Evolutionary conservation across 2,113 vertebrate species (phyloP).

Genomic region (Tragelaphus scriptus): DNA sequence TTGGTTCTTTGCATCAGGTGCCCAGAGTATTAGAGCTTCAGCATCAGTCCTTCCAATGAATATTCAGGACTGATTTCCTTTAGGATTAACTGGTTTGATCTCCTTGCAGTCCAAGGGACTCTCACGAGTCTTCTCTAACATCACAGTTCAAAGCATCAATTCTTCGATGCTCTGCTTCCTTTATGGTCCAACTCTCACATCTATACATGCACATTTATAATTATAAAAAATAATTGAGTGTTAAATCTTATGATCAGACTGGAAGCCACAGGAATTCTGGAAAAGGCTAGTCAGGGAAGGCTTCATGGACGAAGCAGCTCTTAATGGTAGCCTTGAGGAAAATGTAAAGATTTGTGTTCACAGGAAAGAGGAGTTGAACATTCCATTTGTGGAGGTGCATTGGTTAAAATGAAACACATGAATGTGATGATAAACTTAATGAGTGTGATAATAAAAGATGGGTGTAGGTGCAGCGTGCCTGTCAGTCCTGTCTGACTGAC

Average conservation of each 20-base stretch:
- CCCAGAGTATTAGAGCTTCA: neutral
- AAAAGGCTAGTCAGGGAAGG: neutral
- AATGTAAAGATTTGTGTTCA: neutral
- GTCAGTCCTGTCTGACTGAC: neutral
- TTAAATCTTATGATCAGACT: neutral
- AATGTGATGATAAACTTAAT: neutral
- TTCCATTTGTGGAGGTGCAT: neutral
- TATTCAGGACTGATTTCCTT: neutral
- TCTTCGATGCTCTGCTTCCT: rapidly evolving
- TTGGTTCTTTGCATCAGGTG: neutral
- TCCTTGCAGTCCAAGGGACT: neutral
- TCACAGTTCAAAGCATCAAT: neutral
- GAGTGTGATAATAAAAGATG: neutral
- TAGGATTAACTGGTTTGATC: neutral
- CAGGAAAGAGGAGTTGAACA: neutral
- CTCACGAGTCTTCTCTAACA: neutral
- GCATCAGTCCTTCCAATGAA: neutral
- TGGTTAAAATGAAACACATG: neutral
- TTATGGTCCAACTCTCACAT: neutral
- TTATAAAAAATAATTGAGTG: neutral
- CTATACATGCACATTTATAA: neutral
- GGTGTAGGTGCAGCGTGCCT: neutral
- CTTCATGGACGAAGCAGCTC: neutral
- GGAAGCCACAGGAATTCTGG: neutral
- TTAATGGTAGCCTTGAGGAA: neutral